Percentiles rank a stretch among this genome's conserved stretches.
Conservation (phyloP, 1,140 invertebrate genomes). For the Bacillus rossius region DNA sequence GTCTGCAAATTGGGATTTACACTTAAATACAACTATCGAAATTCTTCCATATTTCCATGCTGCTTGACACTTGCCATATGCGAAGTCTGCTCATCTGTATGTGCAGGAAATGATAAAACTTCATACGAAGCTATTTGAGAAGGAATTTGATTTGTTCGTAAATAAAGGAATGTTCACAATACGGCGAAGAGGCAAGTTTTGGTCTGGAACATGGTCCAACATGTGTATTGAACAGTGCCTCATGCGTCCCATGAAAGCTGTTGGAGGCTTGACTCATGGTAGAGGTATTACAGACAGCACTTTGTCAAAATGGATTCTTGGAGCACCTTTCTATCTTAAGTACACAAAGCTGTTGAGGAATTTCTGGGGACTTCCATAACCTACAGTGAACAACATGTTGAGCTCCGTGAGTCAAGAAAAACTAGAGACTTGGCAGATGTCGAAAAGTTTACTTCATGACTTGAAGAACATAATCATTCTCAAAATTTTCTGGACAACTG, state of each 20-base stretch:
- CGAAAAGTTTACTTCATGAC: constrained; percentile 8
- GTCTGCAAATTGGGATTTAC: constrained; percentile 8
- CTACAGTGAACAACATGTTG: constrained; percentile 21
- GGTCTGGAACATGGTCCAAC: too few species aligned
- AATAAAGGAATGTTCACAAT: too few species aligned
- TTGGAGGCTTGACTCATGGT: constrained; percentile 14
- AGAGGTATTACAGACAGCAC: background rate
- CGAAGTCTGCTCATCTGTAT: too few species aligned
- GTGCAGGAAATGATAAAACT: too few species aligned
- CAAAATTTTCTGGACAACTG: background rate
- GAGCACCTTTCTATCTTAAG: background rate
- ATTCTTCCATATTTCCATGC: too few species aligned
- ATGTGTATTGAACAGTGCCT: constrained; percentile 37
- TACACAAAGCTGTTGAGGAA: too few species aligned
- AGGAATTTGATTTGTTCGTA: too few species aligned
- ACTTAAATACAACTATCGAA: background rate
- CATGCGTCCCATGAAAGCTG: constrained; percentile 34
- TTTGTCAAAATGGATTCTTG: background rate
- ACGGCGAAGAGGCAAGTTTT: background rate
- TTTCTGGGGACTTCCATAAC: too few species aligned
- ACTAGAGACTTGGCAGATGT: constrained; percentile 8
- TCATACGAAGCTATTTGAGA: too few species aligned
- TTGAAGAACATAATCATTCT: background rate
- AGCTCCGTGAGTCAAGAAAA: constrained; percentile 15
- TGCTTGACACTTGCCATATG: too few species aligned